Conservation (phyloP, 1,140 invertebrate species). For the Drosophila sucinea region DNA sequence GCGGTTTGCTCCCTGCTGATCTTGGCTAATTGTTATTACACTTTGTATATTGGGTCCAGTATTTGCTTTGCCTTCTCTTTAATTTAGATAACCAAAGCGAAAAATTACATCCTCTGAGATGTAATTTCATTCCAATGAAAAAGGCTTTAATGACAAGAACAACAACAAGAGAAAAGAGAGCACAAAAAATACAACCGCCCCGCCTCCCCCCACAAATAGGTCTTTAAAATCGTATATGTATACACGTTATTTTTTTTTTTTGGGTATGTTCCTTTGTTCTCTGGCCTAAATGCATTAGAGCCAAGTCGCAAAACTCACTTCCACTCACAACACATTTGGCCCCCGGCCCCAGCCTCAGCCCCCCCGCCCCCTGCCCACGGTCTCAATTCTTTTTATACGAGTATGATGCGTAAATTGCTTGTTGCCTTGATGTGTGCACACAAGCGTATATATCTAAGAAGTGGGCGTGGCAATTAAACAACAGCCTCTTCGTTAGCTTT, state of each 20-base stretch:
- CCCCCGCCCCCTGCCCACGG: background rate
- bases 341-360: background rate
- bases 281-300: constrained; percentile 60
- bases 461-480: constrained; percentile 68
- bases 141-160: background rate
- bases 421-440: constrained; percentile 60
- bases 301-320: constrained; percentile 17
- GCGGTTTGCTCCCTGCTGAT: no score
- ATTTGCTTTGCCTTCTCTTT: no score
- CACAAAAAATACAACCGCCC: no score
- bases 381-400: background rate
- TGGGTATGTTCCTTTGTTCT: constrained; percentile 39
- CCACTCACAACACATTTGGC: background rate
- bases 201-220: background rate
- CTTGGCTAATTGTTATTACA: no score
- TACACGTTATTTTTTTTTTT: constrained; percentile 17
- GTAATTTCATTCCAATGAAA: background rate
- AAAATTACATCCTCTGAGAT: no score
- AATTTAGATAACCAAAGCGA: no score
- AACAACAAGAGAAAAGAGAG: background rate
- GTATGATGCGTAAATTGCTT: constrained; percentile 19
- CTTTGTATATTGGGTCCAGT: no score
- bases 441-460: constrained; percentile 46
- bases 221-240: constrained; percentile 1
- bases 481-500: constrained; percentile 39